phyloP scores from a whole-genome alignment of 2,888 invertebrate genomes.

The Mamestra brassicae region DNA sequence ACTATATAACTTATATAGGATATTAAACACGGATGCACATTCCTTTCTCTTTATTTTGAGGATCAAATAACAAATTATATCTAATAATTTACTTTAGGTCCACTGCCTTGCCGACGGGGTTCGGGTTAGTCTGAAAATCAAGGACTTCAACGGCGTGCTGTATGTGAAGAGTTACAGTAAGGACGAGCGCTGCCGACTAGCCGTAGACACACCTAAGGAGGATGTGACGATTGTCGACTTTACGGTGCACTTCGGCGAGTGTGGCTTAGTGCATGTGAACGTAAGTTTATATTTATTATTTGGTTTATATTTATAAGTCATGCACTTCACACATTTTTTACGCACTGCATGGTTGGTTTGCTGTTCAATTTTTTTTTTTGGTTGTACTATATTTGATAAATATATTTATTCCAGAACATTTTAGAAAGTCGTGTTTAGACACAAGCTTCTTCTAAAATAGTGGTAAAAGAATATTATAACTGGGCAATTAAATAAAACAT shows the following conservation, averaged over 20 bases:
- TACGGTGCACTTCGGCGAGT: slow-evolving; percentile 97
- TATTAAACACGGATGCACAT: not conserved
- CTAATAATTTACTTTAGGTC: slow-evolving; percentile 86
- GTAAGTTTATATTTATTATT: slow-evolving; percentile 87
- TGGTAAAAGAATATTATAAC: not conserved
- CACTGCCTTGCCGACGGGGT: slow-evolving; percentile 98
- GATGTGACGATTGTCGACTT: slow-evolving; percentile 94
- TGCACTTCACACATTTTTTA: too few species aligned
- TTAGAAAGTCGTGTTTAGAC: not conserved
- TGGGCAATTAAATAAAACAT: slow-evolving; percentile 5
- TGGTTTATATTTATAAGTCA: too few species aligned
- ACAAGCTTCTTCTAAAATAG: not conserved
- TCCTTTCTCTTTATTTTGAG: not conserved
- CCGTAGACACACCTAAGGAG: slow-evolving; percentile 94
- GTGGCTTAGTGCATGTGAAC: slow-evolving; percentile 97
- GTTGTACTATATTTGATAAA: too few species aligned
- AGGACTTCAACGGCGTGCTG: slow-evolving; percentile 96
- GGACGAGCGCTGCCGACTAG: slow-evolving; percentile 96
- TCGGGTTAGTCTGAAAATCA: slow-evolving; percentile 95
- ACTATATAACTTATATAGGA: not conserved
- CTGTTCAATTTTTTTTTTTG: too few species aligned
- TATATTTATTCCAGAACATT: not conserved
- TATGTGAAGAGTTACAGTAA: slow-evolving; percentile 99
- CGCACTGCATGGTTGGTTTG: too few species aligned
- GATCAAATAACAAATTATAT: not conserved